phyloP scores from a whole-genome alignment of 2,113 vertebrate species.

The Centropristis striata region DNA sequence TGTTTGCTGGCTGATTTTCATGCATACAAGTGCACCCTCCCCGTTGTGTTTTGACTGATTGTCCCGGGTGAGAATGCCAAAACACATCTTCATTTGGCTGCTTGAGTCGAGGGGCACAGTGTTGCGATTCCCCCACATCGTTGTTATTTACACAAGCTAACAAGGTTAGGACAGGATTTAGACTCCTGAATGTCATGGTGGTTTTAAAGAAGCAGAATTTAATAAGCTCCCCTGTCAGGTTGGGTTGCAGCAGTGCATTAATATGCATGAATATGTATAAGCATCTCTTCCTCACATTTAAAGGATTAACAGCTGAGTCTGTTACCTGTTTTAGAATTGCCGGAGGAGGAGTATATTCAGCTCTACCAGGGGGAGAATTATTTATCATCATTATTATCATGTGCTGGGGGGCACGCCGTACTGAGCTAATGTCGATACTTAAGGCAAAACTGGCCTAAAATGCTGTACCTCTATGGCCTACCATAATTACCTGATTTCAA shows the following conservation, averaged over 20 bases:
- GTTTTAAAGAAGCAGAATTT: conserved; percentile 80
- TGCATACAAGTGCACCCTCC: not conserved
- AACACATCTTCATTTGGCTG: conserved; percentile 60
- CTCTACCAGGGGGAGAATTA: conserved; percentile 47
- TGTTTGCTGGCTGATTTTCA: conserved; percentile 26
- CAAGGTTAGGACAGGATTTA: conserved; percentile 81
- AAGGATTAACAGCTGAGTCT: conserved; percentile 66
- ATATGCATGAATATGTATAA: conserved; percentile 80
- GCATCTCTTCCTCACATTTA: conserved; percentile 67
- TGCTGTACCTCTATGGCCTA: conserved; percentile 17
- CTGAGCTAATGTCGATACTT: conserved; percentile 55
- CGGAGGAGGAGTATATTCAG: conserved; percentile 50
- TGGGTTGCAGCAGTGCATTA: conserved; percentile 73
- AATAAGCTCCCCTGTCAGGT: conserved; percentile 82
- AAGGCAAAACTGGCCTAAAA: conserved; percentile 43
- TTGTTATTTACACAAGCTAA: conserved; percentile 82
- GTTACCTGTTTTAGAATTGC: conserved; percentile 71
- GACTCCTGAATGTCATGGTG: conserved; percentile 81
- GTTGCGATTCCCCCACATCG: conserved; percentile 27
- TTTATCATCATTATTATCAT: conserved; percentile 65
- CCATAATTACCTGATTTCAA: conserved; percentile 47
- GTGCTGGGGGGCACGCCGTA: conserved; percentile 6
- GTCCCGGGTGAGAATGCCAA: conserved; percentile 50
- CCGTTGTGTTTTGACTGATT: conserved; percentile 41
- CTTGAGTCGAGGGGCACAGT: not conserved